These are phyloP conservation scores for Trileptium ribeirensis DNA, from an alignment of 2,888 invertebrate species.

Conservation along the genomic window DNA sequence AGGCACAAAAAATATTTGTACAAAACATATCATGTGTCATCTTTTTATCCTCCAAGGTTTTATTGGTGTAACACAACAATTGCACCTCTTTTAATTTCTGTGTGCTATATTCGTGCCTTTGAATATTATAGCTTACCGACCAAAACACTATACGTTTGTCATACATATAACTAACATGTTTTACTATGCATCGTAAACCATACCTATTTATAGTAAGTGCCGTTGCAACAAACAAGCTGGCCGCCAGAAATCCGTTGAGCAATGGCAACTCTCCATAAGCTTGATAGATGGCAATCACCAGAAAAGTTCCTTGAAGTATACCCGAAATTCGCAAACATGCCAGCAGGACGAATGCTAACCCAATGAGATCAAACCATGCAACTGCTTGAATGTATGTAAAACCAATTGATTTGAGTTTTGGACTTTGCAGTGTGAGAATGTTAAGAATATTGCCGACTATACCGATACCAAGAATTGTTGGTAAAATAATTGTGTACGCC, in stretches of 20 bases:
- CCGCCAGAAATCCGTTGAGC: slow-evolving; percentile 61
- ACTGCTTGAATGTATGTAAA: slow-evolving; percentile 70
- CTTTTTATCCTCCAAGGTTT: too few relatives aligned
- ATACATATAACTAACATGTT: too few relatives aligned
- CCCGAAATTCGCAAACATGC: slow-evolving; percentile 15
- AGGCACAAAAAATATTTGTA: too few relatives aligned
- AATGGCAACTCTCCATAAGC: slow-evolving; percentile 65
- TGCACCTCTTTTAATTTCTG: too few relatives aligned
- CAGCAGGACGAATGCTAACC: slow-evolving; percentile 62
- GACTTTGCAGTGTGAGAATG: slow-evolving; percentile 67
- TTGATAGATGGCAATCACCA: slow-evolving; percentile 42
- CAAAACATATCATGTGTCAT: too few relatives aligned
- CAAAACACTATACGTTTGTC: too few relatives aligned
- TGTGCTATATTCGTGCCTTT: too few relatives aligned
- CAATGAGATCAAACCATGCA: slow-evolving; percentile 68
- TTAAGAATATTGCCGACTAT: slow-evolving; percentile 72
- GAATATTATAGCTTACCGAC: too few relatives aligned
- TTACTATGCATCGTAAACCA: too few relatives aligned
- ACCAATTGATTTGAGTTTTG: slow-evolving; percentile 70
- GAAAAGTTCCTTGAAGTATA: slow-evolving; percentile 34
- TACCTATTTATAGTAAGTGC: slow-evolving; percentile 46
- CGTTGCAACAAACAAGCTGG: slow-evolving; percentile 47
- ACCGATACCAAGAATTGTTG: slow-evolving; percentile 63
- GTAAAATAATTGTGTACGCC: slow-evolving; percentile 11
- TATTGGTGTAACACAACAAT: too few relatives aligned